Conservation (phyloP, 2,797 vertebrate species). For the Poecilia gillii region DNA sequence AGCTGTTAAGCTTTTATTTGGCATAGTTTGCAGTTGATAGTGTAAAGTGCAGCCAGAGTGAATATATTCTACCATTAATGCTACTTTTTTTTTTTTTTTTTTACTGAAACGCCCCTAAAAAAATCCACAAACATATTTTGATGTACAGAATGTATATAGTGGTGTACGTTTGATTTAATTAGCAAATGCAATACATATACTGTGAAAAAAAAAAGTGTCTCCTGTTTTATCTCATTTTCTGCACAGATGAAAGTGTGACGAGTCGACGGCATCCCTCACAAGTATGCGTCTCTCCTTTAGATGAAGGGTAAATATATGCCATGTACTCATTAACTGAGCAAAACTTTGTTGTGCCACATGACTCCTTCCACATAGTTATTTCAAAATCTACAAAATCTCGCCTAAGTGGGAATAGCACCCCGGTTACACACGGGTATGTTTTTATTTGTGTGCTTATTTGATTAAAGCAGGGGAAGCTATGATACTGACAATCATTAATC, state of each 20-base stretch:
- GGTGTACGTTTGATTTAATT: constrained; percentile 5
- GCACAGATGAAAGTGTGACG: constrained; percentile 1
- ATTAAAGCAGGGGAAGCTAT: constrained; percentile 69
- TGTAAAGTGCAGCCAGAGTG: not conserved
- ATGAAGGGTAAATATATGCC: constrained; percentile 59
- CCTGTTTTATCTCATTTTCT: constrained; percentile 17
- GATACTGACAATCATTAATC: constrained; percentile 81
- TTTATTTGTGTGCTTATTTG: constrained; percentile 66
- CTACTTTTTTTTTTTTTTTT: not conserved
- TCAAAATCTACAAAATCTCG: constrained; percentile 63
- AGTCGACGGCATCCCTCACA: constrained; percentile 24
- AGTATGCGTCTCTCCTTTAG: constrained; percentile 27
- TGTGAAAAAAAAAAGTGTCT: constrained; percentile 8
- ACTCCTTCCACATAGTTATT: constrained; percentile 39
- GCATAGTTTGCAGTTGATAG: constrained; percentile 33
- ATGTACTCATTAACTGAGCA: constrained; percentile 76
- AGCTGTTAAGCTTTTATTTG: constrained; percentile 58
- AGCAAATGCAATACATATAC: not conserved
- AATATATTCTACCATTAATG: not conserved
- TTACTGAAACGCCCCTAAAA: not conserved
- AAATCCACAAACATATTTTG: not conserved
- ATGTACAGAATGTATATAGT: not conserved
- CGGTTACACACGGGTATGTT: constrained; percentile 49
- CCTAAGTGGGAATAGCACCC: constrained; percentile 46
- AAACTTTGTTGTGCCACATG: constrained; percentile 50